phyloP scores from a whole-genome alignment of 2,113 vertebrate species.

The human (Homo sapiens) region GRCh38 chr19:50779001-50779500 shows the following conservation, averaged over 20 bases:
- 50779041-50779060: background rate
- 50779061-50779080: background rate
- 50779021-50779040: background rate
- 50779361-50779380: too few species aligned
- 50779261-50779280: background rate
- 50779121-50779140: too few species aligned
- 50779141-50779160: accelerated
- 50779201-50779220: background rate
- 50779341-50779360: too few species aligned
- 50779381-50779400: too few species aligned
- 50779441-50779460: too few species aligned
- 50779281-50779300: background rate
- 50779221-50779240: too few species aligned
- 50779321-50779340: too few species aligned
- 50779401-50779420: too few species aligned
- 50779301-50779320: background rate
- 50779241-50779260: background rate
- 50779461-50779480: too few species aligned
- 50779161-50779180: background rate
- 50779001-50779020: background rate
- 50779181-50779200: background rate
- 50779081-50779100: background rate
- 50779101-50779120: too few species aligned
- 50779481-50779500: background rate
- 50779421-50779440: too few species aligned